phyloP scores from a whole-genome alignment of 2,888 invertebrate species.

The Autographa gamma region DNA sequence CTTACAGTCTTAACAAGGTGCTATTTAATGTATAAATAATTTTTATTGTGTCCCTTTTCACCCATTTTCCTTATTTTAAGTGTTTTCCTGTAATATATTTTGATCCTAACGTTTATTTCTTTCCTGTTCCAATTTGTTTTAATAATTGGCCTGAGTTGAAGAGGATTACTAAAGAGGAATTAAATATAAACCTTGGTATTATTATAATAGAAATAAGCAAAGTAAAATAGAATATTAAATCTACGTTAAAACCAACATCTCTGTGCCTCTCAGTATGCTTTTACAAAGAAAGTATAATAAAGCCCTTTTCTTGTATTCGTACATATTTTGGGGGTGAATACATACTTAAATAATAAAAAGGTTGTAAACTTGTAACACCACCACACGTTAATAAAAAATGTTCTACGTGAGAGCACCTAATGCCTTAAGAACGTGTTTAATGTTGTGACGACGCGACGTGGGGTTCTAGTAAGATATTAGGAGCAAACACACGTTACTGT shows the following conservation, averaged over 20 bases:
- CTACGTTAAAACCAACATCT: too few relatives aligned
- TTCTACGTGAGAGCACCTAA: constrained; percentile 19
- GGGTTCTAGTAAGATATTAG: constrained; percentile 17
- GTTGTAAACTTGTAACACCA: constrained; percentile 1
- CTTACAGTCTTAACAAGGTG: constrained; percentile 6
- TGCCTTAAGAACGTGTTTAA: constrained; percentile 37
- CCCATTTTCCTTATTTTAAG: background rate
- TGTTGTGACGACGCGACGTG: constrained; percentile 19
- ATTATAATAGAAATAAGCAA: background rate
- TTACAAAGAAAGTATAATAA: too few relatives aligned
- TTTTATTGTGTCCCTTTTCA: background rate
- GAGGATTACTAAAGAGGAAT: background rate
- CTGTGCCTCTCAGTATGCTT: too few relatives aligned
- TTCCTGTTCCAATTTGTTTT: background rate
- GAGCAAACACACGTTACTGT: background rate
- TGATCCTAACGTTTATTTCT: background rate
- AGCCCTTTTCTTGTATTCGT: background rate
- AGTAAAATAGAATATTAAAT: too few relatives aligned
- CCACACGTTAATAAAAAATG: constrained; percentile 28
- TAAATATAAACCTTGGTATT: background rate
- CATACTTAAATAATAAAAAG: constrained; percentile 5
- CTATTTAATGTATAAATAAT: background rate
- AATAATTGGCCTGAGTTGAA: background rate
- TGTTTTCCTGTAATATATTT: background rate
- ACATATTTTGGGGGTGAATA: background rate